phyloP scores from a whole-genome alignment of 2,888 invertebrate genomes.

The Meteorus cinctellus region DNA sequence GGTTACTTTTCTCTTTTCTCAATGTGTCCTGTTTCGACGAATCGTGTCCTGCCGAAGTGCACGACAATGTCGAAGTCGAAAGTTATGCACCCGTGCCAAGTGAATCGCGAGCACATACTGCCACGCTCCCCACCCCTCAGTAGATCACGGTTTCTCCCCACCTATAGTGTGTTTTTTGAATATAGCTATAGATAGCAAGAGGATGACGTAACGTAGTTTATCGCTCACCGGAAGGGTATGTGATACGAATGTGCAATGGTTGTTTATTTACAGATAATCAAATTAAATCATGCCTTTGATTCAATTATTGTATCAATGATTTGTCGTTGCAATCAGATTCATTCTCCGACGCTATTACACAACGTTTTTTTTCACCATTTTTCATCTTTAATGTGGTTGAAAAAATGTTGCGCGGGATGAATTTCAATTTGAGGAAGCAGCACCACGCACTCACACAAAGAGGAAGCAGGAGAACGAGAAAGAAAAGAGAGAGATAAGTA shows the following conservation, averaged over 20 bases:
- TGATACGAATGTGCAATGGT: not conserved
- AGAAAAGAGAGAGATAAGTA: no score
- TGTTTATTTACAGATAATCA: slow-evolving; percentile 9
- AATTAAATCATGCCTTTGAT: slow-evolving; percentile 3
- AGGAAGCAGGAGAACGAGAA: no score
- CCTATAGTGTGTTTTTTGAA: slow-evolving; percentile 47
- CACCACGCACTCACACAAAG: no score
- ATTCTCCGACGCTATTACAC: no score
- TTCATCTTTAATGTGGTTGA: no score
- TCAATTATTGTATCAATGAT: not conserved
- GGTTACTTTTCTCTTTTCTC: slow-evolving; percentile 14
- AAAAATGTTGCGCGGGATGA: no score
- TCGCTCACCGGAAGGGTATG: slow-evolving; percentile 16
- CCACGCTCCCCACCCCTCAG: slow-evolving; percentile 58
- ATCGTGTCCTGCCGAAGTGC: slow-evolving; percentile 24
- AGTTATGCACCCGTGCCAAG: slow-evolving; percentile 60
- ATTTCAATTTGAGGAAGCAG: no score
- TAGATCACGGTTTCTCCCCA: slow-evolving; percentile 46
- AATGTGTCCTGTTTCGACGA: slow-evolving; percentile 17
- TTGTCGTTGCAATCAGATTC: no score
- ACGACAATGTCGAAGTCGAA: slow-evolving; percentile 50
- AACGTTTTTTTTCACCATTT: no score
- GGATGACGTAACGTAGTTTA: slow-evolving; percentile 39
- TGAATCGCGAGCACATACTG: slow-evolving; percentile 68
- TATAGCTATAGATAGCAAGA: not conserved